Evolutionary conservation across 2,113 vertebrate species (phyloP), one percentile per base, ranked within the genome.

Genomic region (Hippocampus comes): DNA sequence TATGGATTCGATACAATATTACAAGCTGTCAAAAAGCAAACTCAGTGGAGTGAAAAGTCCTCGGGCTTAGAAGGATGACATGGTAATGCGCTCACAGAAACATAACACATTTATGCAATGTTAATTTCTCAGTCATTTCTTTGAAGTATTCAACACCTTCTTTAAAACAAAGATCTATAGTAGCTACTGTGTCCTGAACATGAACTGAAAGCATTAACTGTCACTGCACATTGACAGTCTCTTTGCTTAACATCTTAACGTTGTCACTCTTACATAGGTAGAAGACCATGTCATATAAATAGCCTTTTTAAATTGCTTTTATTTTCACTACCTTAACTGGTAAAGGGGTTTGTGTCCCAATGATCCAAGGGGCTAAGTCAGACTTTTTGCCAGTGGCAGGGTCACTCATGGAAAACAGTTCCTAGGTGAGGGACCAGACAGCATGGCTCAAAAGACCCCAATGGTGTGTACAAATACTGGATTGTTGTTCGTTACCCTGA

Each of bases 11-110:
- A 65, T 82, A 53, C 65, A 48, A 78, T 74, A 71, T 72, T 74
- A 75, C 41, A 65, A 55, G 61, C 75, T 75, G 67, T 86, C 78
- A 86, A 38, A 73, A 67, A 68, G 59, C 51, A 78, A 81, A 83
- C 60, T 63, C 65, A 70, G 77, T 48, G 49, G 68, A 82, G 75
- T 74, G 77, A 85, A 59, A 68, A 72, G 77, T 78, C 75, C 68
- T 77, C 67, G 8, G 34, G 75, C 63, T 63, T 63, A 43, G 15
- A 3, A 18, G 51, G 72, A 34, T 79, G 71, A 81, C 72, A 75
- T 25, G 57, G 59, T n/a, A 48, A 27, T 21, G 25, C 12, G 14
- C 9, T 46, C 15, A 18, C 70, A 63, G 72, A 81, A 78, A 86
- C 61, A 74, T 76, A 79, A 82, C 59, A 67, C 70, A 75, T 81